phyloP scores from a whole-genome alignment of 2,113 vertebrate species.

The Limanda limanda region DNA sequence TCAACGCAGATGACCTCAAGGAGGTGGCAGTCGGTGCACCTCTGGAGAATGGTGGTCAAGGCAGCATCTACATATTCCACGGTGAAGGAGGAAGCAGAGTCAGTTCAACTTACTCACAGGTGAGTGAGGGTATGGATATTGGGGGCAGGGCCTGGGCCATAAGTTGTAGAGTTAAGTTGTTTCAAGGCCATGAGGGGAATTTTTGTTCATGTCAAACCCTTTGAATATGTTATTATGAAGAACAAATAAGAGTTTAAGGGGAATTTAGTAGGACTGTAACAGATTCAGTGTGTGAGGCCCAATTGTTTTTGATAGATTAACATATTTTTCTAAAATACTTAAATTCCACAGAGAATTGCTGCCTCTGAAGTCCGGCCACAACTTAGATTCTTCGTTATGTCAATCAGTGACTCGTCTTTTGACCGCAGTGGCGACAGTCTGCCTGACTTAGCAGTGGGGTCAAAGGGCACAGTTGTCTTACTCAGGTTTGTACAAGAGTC shows the following conservation, averaged over 20 bases:
- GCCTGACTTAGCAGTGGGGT: slow-evolving; percentile 78
- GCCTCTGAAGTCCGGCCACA: slow-evolving; percentile 62
- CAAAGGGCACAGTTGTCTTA: slow-evolving; percentile 77
- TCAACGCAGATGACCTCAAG: slow-evolving; percentile 67
- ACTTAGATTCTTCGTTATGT: slow-evolving; percentile 77
- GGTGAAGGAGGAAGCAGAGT: slow-evolving; percentile 51
- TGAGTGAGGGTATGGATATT: slow-evolving; percentile 15
- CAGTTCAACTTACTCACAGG: slow-evolving; percentile 72
- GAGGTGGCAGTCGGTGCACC: slow-evolving; percentile 83
- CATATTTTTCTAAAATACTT: too few relatives aligned
- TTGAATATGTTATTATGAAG: too few relatives aligned
- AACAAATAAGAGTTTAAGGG: not conserved
- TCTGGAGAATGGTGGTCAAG: slow-evolving; percentile 77
- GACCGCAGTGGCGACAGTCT: slow-evolving; percentile 73
- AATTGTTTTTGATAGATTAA: not conserved
- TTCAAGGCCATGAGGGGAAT: too few relatives aligned
- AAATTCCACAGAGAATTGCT: slow-evolving; percentile 70
- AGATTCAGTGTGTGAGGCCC: not conserved
- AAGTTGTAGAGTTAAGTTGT: too few relatives aligned
- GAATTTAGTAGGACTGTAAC: too few relatives aligned
- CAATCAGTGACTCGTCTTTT: slow-evolving; percentile 73
- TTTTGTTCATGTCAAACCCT: too few relatives aligned
- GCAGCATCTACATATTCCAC: slow-evolving; percentile 82
- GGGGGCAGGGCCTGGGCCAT: too few relatives aligned
- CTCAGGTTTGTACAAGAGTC: slow-evolving; percentile 72